Evolutionary conservation across 2,888 invertebrate species (phyloP).

Genomic region (Philereme vetulata): DNA sequence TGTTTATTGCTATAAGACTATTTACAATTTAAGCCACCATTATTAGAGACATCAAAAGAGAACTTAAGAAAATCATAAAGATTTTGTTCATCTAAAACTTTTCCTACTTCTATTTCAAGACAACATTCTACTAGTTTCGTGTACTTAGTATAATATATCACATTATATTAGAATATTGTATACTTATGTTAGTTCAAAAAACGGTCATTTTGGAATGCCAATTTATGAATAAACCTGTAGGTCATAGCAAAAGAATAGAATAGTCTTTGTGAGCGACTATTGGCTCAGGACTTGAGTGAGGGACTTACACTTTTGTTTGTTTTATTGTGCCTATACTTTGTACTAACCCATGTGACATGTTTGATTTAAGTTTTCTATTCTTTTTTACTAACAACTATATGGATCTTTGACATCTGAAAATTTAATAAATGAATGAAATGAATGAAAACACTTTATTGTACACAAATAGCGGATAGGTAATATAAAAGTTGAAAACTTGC

Average conservation of each 20-base stretch:
- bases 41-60: conserved; percentile 66
- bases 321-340: no score
- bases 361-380: no score
- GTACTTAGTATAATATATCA: conserved; percentile 73
- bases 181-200: conserved; percentile 46
- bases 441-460: no score
- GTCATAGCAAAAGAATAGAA: no score
- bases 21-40: conserved; percentile 58
- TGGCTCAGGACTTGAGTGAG: no score
- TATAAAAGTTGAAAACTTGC: conserved; percentile 10
- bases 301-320: no score
- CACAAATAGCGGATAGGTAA: conserved; percentile 11
- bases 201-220: conserved; percentile 17
- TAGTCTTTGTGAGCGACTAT: no score
- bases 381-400: no score
- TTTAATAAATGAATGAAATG: no score
- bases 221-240: conserved; percentile 5
- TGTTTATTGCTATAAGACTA: conserved; percentile 70
- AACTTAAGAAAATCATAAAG: conserved; percentile 57
- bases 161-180: conserved; percentile 81
- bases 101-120: conserved; percentile 50
- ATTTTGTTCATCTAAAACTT: conserved; percentile 38
- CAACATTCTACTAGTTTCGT: conserved; percentile 59
- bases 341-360: no score
- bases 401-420: no score